Evolutionary conservation across 2,888 invertebrate genomes (phyloP).

Genomic region (Trachelus iudaicus): DNA sequence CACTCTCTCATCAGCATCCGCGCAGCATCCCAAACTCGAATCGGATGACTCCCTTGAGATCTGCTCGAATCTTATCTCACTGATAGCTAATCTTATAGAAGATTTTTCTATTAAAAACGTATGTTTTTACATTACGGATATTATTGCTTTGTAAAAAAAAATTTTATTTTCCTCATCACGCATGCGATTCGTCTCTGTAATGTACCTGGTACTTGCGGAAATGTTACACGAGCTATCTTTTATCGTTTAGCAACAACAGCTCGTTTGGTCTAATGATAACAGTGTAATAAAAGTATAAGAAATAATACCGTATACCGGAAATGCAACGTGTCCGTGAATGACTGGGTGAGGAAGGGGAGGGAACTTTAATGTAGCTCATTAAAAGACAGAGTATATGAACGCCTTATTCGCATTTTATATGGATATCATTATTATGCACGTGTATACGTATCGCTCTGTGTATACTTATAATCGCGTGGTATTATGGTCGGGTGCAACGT

Average conservation of each 20-base stretch:
- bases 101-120: not conserved
- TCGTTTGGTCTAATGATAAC: not conserved
- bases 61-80: not conserved
- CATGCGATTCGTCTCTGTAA: not conserved
- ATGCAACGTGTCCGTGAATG: not conserved
- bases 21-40: not conserved
- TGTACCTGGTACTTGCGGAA: not conserved
- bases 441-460: conserved; percentile 29
- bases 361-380: conserved; percentile 41
- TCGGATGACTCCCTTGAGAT: not conserved
- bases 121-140: not conserved
- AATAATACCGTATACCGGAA: not conserved
- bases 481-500: conserved; percentile 37
- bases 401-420: conserved; percentile 35
- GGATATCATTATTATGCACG: conserved; percentile 45
- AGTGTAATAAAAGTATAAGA: not conserved
- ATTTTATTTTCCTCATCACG: not conserved
- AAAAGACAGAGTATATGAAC: conserved; percentile 25
- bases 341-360: not conserved
- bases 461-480: conserved; percentile 29
- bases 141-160: not conserved
- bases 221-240: too few relatives aligned
- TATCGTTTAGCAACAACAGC: not conserved
- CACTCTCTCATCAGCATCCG: not conserved
- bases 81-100: not conserved